Evolutionary conservation across 2,797 vertebrate genomes (phyloP).

Genomic region (Chromobotia macracanthus): DNA sequence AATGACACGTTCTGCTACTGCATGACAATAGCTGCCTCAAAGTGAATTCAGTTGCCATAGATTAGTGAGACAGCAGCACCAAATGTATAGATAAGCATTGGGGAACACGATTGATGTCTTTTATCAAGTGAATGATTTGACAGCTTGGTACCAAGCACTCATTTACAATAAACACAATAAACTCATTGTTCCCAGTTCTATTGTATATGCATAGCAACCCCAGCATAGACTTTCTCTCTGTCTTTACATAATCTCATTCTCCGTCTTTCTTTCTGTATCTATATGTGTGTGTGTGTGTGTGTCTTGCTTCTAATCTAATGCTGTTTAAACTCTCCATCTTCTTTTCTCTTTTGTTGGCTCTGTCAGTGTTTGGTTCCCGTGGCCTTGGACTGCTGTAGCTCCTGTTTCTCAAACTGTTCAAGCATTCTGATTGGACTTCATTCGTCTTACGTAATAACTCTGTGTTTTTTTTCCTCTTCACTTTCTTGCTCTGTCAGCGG

Average conservation of each 20-base stretch:
- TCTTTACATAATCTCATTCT: slow-evolving; percentile 14
- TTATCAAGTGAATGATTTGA: slow-evolving; percentile 31
- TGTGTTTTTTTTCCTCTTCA: slow-evolving; percentile 40
- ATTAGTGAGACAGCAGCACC: not conserved
- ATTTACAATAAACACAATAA: slow-evolving; percentile 46
- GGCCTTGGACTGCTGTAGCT: slow-evolving; percentile 68
- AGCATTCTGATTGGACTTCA: slow-evolving; percentile 64
- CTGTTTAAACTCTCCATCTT: not conserved
- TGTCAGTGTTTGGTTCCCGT: slow-evolving; percentile 53
- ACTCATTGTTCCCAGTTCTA: slow-evolving; percentile 44
- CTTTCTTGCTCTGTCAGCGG: not conserved
- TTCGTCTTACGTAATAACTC: slow-evolving; percentile 63
- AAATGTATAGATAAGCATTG: not conserved
- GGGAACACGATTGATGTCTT: slow-evolving; percentile 3
- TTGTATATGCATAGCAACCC: not conserved
- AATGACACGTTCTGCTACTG: not conserved
- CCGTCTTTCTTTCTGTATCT: not conserved
- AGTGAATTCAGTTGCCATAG: not conserved
- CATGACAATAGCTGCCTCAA: not conserved
- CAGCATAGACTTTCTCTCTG: not conserved
- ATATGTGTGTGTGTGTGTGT: slow-evolving; percentile 19
- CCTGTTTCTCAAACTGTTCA: slow-evolving; percentile 51
- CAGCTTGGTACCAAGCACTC: slow-evolving; percentile 52
- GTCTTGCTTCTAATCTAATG: slow-evolving; percentile 14
- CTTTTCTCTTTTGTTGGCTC: slow-evolving; percentile 17